Conservation (phyloP, 2,888 invertebrate genomes). For the Pyrocoelia pectoralis region DNA sequence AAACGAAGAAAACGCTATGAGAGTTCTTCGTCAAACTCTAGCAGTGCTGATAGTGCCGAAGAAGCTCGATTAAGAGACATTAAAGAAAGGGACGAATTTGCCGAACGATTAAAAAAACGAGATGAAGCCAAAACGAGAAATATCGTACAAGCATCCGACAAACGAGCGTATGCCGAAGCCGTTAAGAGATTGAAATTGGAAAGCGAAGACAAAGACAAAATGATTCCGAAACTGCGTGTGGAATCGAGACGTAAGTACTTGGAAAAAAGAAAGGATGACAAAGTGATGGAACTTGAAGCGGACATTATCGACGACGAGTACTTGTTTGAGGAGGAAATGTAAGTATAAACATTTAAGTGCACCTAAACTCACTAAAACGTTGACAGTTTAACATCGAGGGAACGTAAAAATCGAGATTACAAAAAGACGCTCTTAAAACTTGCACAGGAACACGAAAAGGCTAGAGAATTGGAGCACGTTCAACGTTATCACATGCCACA, state of each 20-base stretch:
- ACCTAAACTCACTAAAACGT: not conserved
- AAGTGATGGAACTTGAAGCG: constrained; percentile 92
- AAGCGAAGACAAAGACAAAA: constrained; percentile 82
- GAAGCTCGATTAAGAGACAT: constrained; percentile 83
- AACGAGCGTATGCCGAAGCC: constrained; percentile 84
- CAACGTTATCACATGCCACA: constrained; percentile 95
- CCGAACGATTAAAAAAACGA: constrained; percentile 83
- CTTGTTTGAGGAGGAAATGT: constrained; percentile 88
- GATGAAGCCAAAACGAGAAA: constrained; percentile 91
- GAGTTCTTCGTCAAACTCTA: constrained; percentile 65
- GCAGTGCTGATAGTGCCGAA: constrained; percentile 77
- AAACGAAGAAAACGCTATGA: constrained; percentile 60
- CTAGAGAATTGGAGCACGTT: constrained; percentile 90
- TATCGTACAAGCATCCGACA: constrained; percentile 72
- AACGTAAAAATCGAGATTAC: constrained; percentile 84
- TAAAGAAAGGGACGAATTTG: constrained; percentile 93
- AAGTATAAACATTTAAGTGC: constrained; percentile 56
- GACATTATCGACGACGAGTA: constrained; percentile 97
- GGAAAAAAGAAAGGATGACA: constrained; percentile 95
- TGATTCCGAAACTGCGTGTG: constrained; percentile 86
- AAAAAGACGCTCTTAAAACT: constrained; percentile 89
- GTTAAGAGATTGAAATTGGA: constrained; percentile 90
- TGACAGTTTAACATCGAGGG: constrained; percentile 83
- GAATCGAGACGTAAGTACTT: constrained; percentile 94
- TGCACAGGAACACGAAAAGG: constrained; percentile 95